Evolutionary conservation across 2,797 vertebrate genomes (phyloP).

Genomic region (Tokudaia tokunoshimensis): DNA sequence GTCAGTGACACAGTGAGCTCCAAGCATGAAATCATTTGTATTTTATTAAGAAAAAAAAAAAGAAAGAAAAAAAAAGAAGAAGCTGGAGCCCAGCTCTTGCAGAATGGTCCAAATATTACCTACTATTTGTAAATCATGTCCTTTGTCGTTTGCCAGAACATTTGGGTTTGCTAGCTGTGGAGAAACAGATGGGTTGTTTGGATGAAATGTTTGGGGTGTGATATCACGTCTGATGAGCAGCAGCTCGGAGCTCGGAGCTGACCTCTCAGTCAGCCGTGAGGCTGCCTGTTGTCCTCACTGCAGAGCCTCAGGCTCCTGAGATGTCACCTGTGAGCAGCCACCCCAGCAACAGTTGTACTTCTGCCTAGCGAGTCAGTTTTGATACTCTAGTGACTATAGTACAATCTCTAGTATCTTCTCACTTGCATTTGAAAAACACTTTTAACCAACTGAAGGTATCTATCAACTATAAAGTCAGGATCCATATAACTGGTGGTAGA

Average conservation of each 20-base stretch:
- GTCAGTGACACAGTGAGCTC: conserved; percentile 80
- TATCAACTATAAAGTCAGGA: conserved; percentile 26
- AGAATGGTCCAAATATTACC: conserved; percentile 89
- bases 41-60: conserved; percentile 81
- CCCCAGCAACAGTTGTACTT: neutral
- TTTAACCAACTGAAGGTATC: conserved; percentile 31
- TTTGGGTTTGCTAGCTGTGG: conserved; percentile 87
- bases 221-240: conserved; percentile 90
- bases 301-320: neutral
- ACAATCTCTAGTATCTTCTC: conserved; percentile 1
- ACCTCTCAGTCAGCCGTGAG: conserved; percentile 73
- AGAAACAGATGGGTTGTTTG: conserved; percentile 89
- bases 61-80: conserved; percentile 60
- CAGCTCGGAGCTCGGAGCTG: conserved; percentile 69
- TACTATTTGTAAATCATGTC: conserved; percentile 91
- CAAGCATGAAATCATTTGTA: conserved; percentile 87
- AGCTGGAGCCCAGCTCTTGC: conserved; percentile 82
- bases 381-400: neutral
- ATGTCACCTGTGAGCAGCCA: neutral
- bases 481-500: neutral
- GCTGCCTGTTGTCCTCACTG: conserved; percentile 64
- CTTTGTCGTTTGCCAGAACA: conserved; percentile 86
- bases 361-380: neutral
- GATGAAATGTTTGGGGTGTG: conserved; percentile 87
- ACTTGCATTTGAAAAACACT: conserved; percentile 24